Conservation (phyloP, 1,140 invertebrate species). For the Macrosteles quadrilineatus region DNA sequence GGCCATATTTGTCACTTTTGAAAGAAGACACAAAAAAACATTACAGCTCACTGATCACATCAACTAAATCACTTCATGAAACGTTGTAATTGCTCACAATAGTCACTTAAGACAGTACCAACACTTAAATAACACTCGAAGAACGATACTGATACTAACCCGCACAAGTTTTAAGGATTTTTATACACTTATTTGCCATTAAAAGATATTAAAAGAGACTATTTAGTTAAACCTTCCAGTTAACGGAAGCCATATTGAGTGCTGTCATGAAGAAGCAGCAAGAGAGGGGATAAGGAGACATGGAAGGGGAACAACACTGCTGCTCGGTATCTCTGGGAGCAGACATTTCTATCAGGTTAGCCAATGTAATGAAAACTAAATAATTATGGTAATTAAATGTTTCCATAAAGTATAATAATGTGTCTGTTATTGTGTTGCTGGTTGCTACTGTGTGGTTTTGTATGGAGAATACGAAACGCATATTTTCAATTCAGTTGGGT, state of each 20-base stretch:
- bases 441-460: too few relatives aligned
- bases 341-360: conserved; percentile 7
- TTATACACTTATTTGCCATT: background rate
- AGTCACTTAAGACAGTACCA: too few relatives aligned
- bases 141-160: too few relatives aligned
- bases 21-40: conserved; percentile 29
- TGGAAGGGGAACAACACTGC: conserved; percentile 9
- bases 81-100: background rate
- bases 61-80: conserved; percentile 23
- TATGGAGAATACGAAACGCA: too few relatives aligned
- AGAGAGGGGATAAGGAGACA: conserved; percentile 12
- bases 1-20: conserved; percentile 30
- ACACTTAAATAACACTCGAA: too few relatives aligned
- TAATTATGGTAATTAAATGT: too few relatives aligned
- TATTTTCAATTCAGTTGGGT: too few relatives aligned
- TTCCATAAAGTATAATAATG: too few relatives aligned
- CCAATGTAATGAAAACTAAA: conserved; percentile 5
- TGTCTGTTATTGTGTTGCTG: too few relatives aligned
- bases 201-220: background rate
- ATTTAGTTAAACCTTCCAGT: conserved; percentile 17
- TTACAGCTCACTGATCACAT: conserved; percentile 25
- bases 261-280: conserved; percentile 30
- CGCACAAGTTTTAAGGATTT: too few relatives aligned
- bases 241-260: conserved; percentile 32
- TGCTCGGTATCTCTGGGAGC: conserved; percentile 17